Base-by-base conservation (phyloP, 2,888 invertebrate species). In the Erebia palarica region DNA sequence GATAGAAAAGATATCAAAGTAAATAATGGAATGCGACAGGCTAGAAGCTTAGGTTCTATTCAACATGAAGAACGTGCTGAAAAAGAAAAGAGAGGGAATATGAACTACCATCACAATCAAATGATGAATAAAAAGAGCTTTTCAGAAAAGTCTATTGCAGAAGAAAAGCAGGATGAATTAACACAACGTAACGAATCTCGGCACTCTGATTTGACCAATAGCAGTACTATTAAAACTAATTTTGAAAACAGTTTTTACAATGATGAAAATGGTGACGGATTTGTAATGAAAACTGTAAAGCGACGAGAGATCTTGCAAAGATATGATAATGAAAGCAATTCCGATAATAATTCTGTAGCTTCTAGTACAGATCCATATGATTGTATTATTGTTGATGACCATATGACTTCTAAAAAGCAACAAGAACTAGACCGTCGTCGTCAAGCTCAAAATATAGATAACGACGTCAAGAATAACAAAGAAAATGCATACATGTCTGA, bases 351-450 rank as follows among this genome's bases (percentile, higher is more conserved):
- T 84, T 96, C 96, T 65, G 94, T 95, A 78, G 94, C 94, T 79
- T 95, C 96, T 64, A 96, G 96, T 81, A 96, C 96, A 64, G 96
- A 96, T 91, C 96, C 96, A 44, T 96, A 96, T 78, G 96, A 96
- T 82, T 97, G 97, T 83, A 97, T 97, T 77, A 96, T 97, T 67
- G 96, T 97, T 42, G 96, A 97, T 78, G 97, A 97, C 88, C 96
- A 96, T 79, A 94, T 90, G 94, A 91, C 89, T 75, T 87, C 89
- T 77, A 86, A 92, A 85, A 95, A 92, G 79, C 94, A 91, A 79
- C 92, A 92, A 85, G 92, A 92, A 82, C 80, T 89, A 75, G 91
- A 92, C 73, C 87, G 89, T 77, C 92, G 91, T 75, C 86, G 91
- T n/a, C 90, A 91, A 79, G 84, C 87, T 21, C 90, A 90, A 76